Evolutionary conservation across 2,888 invertebrate species (phyloP).

Genomic region (Melipona bicolor): DNA sequence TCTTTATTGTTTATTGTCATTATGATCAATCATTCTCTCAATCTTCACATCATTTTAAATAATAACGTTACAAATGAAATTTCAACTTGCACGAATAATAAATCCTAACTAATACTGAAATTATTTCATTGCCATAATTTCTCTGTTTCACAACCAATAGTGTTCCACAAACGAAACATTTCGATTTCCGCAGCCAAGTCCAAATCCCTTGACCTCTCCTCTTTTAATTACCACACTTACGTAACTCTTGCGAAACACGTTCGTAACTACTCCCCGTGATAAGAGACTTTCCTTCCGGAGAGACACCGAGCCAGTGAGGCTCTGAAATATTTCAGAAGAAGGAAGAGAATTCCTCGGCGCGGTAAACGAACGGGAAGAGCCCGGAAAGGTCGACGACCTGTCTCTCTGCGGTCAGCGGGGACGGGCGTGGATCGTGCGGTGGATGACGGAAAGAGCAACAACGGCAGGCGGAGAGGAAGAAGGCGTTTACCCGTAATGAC

Average conservation of each 20-base stretch:
- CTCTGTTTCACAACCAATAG: no score
- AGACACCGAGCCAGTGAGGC: not conserved
- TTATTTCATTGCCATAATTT: no score
- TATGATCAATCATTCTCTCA: no score
- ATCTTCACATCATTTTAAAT: no score
- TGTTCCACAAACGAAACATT: no score
- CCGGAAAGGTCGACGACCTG: slow-evolving; percentile 39
- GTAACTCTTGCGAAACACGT: not conserved
- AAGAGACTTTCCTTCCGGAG: not conserved
- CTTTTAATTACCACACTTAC: not conserved
- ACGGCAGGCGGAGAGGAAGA: slow-evolving; percentile 35
- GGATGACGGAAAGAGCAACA: slow-evolving; percentile 18
- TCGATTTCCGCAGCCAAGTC: no score
- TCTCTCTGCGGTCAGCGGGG: slow-evolving; percentile 25
- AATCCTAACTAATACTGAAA: no score
- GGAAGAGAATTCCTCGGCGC: slow-evolving; percentile 15
- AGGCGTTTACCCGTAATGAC: slow-evolving; percentile 50
- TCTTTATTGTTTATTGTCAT: no score
- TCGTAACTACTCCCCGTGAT: no score
- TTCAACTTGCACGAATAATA: no score
- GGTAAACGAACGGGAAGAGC: slow-evolving; percentile 22
- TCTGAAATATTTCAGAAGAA: not conserved
- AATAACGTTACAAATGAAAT: no score
- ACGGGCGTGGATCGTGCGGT: slow-evolving; percentile 14
- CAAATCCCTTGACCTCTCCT: no score